A percentile compares a stretch with the other conserved stretches of the same genome.
phyloP scores from a whole-genome alignment of 2,113 vertebrate genomes.

The Bubo bubo region DNA sequence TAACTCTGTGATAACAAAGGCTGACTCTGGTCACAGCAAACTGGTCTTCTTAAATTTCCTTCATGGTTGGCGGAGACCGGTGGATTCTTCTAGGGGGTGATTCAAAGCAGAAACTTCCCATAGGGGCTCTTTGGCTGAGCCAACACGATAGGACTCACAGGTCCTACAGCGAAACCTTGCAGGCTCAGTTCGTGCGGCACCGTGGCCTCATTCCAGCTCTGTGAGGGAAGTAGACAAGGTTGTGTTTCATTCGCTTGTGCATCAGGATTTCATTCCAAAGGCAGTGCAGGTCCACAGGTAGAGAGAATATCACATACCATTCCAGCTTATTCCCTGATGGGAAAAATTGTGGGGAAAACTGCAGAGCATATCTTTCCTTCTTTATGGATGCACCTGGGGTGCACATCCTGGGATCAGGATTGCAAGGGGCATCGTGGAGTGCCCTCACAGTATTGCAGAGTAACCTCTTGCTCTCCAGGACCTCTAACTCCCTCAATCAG shows the following conservation, averaged over 20 bases:
- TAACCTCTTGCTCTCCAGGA: neutral
- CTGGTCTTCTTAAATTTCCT: neutral
- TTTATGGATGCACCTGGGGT: neutral
- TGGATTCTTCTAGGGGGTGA: neutral
- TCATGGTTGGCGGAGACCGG: rapidly evolving
- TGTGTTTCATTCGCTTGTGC: neutral
- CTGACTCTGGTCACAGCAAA: neutral
- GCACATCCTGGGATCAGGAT: neutral
- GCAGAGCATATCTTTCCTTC: neutral
- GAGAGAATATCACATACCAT: neutral
- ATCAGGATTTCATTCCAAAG: constrained; percentile 3
- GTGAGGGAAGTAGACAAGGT: neutral
- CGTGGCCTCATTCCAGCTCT: neutral
- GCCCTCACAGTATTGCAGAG: neutral
- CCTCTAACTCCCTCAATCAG: neutral
- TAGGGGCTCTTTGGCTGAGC: neutral
- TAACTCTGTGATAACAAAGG: neutral
- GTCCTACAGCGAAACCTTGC: neutral
- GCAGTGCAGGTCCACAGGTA: neutral
- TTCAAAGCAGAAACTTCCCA: neutral
- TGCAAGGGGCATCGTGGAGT: neutral
- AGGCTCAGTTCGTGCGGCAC: neutral
- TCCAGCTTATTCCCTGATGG: neutral
- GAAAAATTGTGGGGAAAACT: neutral
- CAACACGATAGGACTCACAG: neutral